Evolutionary conservation across 2,888 invertebrate genomes (phyloP), one percentile per base, ranked within the genome.

Genomic region (Diaperis boleti): DNA sequence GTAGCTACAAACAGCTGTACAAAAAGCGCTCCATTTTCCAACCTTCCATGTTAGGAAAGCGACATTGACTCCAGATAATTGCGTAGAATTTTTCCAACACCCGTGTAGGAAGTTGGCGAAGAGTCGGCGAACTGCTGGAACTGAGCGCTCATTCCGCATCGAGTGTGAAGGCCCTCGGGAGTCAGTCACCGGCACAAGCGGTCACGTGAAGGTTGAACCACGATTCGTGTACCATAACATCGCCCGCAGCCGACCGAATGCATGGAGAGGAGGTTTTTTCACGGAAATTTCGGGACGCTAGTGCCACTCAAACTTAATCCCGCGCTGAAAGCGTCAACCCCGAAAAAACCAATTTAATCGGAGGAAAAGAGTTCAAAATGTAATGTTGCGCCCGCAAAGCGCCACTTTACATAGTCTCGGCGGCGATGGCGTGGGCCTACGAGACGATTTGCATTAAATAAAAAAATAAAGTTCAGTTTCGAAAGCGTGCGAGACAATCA

Each of bases 181-280:
- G 57, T 57, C 57, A 57, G 37, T 57, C 57, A 57, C 57, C 57
- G 54, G 17, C 41, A 41, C 54, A 54, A 22, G 37, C 52, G 57
- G 57, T 57, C 57, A 57, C 15, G 31, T 57, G 57, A 57, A 56
- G 56, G 56, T 56, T 56, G 45, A 56, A 56, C 29, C 35, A 44
- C 45, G 56, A 56, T 33, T 56, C 56, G 37, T 37, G 44, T 31
- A 56, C 56, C 56, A 56, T 56, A 44, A 56, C 44, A 35, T 17
- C 45, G 56, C n/a, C n/a, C n/a, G n/a, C 56, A 56, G n/a, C 18
- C 8, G 14, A 33, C 54, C 29, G 26, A 29, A 39, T 54, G 20
- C n/a, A n/a, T n/a, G n/a, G n/a, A n/a, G n/a, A n/a, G 18, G 10
- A 42, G 4, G 15, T 39, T 15, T 11, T 17, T 39, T 11, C 15